Percentiles rank a stretch among this genome's conserved stretches.
Conservation (phyloP, 2,888 invertebrate species). For the Ariolimax columbianus region DNA sequence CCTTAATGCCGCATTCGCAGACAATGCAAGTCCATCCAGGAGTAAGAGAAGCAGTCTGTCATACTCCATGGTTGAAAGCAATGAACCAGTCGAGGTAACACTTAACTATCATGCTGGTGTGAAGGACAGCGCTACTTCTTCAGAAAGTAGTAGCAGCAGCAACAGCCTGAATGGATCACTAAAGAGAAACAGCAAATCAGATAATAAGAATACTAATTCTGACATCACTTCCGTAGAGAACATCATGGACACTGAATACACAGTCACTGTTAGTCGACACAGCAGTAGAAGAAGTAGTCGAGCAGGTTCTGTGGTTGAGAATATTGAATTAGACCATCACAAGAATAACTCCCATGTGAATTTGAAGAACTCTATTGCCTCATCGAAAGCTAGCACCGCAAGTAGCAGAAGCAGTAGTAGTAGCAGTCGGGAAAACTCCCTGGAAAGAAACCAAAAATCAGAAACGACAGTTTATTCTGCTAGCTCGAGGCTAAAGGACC, state of each 20-base stretch:
- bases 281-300: background rate
- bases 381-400: background rate
- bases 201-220: background rate
- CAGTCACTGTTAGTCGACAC: too few species aligned
- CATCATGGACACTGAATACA: too few species aligned
- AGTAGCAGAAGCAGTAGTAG: conserved; percentile 16
- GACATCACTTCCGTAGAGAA: too few species aligned
- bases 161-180: background rate
- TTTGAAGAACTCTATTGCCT: background rate
- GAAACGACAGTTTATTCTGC: background rate
- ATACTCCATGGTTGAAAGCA: background rate
- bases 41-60: background rate
- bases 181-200: background rate
- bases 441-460: background rate
- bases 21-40: background rate
- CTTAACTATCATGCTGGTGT: background rate
- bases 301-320: too few species aligned
- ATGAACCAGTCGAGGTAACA: background rate
- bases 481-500: too few species aligned
- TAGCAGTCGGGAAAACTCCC: background rate
- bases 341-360: background rate
- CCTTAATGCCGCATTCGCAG: background rate
- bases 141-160: conserved; percentile 6
- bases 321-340: too few species aligned
- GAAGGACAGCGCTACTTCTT: background rate